Conservation (phyloP, 2,888 invertebrate genomes). For the Junonia oenone region DNA sequence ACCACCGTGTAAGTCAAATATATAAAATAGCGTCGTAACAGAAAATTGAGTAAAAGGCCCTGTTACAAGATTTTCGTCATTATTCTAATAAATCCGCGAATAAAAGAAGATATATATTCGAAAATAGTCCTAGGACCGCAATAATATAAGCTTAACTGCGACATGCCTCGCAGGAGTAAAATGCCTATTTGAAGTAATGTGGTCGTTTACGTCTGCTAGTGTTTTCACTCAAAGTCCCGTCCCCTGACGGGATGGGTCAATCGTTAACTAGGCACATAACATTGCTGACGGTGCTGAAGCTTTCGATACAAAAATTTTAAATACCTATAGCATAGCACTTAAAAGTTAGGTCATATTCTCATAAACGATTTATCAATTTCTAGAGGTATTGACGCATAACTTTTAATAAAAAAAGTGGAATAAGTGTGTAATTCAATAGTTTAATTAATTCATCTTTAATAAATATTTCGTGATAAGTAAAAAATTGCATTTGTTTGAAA, state of each 20-base stretch:
- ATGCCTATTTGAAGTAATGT: slow-evolving; percentile 35
- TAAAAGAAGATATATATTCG: slow-evolving; percentile 9
- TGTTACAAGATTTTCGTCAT: not conserved
- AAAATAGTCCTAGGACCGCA: slow-evolving; percentile 10
- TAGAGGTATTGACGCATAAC: too few species aligned
- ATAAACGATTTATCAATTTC: too few species aligned
- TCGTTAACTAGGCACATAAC: slow-evolving; percentile 1
- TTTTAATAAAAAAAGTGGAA: too few species aligned
- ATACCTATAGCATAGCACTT: too few species aligned
- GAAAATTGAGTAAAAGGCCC: not conserved
- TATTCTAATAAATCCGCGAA: slow-evolving; percentile 3
- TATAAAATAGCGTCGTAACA: not conserved
- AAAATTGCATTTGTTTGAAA: too few species aligned
- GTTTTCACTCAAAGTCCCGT: slow-evolving; percentile 26
- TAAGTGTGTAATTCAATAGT: too few species aligned
- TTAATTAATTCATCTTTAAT: too few species aligned
- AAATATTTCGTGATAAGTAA: too few species aligned
- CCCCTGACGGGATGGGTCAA: slow-evolving; percentile 9
- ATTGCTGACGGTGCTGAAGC: slow-evolving; percentile 21
- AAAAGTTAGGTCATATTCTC: too few species aligned
- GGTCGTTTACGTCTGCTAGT: slow-evolving; percentile 32
- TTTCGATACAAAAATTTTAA: not conserved
- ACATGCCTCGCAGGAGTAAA: slow-evolving; percentile 21
- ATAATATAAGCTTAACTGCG: slow-evolving; percentile 22
- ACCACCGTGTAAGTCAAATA: too few species aligned